These are phyloP conservation scores for Ascaphus truei DNA, from an alignment of 2,113 vertebrate genomes.

Conservation along the genomic window DNA sequence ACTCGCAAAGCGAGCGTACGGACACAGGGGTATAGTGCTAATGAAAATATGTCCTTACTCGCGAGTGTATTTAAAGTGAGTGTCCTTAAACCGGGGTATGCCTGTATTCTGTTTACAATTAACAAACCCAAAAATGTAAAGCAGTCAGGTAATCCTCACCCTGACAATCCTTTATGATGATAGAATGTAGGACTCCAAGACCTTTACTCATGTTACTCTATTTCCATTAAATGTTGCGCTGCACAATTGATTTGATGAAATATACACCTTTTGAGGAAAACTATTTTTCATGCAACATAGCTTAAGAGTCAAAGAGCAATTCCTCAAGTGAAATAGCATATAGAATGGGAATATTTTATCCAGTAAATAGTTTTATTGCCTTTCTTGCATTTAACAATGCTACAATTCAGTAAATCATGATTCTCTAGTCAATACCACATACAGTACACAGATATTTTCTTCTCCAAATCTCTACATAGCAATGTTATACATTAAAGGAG, in stretches of 20 bases:
- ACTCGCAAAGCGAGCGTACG: too few relatives aligned
- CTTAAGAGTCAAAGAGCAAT: constrained; percentile 8
- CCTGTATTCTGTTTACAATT: too few relatives aligned
- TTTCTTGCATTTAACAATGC: neutral
- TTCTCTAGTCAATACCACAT: neutral
- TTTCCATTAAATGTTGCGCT: constrained; percentile 6
- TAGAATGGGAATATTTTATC: constrained; percentile 18
- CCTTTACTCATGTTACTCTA: neutral
- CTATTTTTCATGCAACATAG: constrained; percentile 20
- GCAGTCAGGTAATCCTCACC: neutral
- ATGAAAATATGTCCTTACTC: too few relatives aligned
- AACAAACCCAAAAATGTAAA: neutral
- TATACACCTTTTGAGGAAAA: constrained; percentile 15
- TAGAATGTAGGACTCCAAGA: neutral
- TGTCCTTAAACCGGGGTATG: too few relatives aligned
- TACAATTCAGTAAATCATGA: constrained; percentile 1
- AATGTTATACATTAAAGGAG: neutral
- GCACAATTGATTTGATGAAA: constrained; percentile 22
- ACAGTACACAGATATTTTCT: neutral
- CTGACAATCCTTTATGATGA: neutral
- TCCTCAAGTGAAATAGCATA: neutral
- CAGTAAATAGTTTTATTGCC: constrained; percentile 22
- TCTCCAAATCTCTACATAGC: neutral
- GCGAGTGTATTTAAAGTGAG: too few relatives aligned
- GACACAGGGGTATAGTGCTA: too few relatives aligned